Base-by-base conservation (phyloP, 2,113 vertebrate species). In the Hoplias malabaricus region DNA sequence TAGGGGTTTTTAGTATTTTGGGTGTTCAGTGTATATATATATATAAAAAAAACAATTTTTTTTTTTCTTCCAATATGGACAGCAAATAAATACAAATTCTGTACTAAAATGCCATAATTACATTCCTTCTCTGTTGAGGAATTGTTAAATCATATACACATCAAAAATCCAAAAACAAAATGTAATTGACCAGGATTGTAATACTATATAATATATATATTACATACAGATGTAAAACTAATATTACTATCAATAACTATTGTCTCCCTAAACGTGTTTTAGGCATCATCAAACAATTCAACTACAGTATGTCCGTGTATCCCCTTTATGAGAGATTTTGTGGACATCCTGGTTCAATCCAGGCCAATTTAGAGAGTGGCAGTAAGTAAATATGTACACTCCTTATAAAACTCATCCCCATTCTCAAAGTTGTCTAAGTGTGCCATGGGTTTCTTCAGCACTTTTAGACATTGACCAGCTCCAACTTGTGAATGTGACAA, bases 301-400 rank as follows among this genome's bases (percentile, higher is more conserved):
- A 77, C 1, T 89, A 91, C 84, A 69, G 11, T 80, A 80, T 92
- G 81, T 85, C 27, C 0, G 85, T 92, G 42, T 79, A 84, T 38
- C 77, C 88, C 2, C 59, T 89, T 50, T 79, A 72, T 62, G 14
- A 54, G 0, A 75, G 63, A 34, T 71, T 83, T 33, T 89, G 83
- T 69, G 88, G 86, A 12, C 7, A 66, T 14, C 16, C 80, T 33
- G 80, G 29, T 67, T 85, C 83, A 0, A 79, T 90, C 63, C 10
- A 36, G 2, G 90, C 86, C 57, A 83, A 66, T 54, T 81, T 90
- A 74, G 69, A 86, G 69, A 61, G 70, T 1, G 89, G 89, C 80
- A 87, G 90, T 91, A 74, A 82, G 66, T 40, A 40, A 36, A 21
- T 21, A 21, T 13, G 4, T 8, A 27, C 16, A 43, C 2, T 29